Percentiles rank a stretch among this genome's conserved stretches.
Conservation (phyloP, 30 jellyfish, hydroid and myxozoan species). For the Hydractinia symbiolongicarpus region DNA sequence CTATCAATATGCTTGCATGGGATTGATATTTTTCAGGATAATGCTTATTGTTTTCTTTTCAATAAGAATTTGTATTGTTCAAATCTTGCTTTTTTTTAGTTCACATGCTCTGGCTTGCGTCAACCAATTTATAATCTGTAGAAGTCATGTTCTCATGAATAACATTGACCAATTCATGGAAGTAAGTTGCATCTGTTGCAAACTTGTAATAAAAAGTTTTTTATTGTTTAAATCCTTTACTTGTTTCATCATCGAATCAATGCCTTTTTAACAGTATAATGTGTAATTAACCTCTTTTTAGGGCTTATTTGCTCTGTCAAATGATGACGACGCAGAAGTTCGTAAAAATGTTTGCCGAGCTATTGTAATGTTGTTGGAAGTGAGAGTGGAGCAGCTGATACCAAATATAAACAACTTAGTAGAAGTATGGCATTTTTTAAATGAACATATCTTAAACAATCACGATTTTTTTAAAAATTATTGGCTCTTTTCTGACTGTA, state of each 20-base stretch:
- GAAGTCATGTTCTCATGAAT: conserved; percentile 86
- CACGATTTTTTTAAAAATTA: not conserved
- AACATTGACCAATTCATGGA: conserved; percentile 91
- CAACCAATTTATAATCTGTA: conserved; percentile 85
- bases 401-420: conserved; percentile 92
- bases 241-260: not conserved
- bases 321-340: conserved; percentile 96
- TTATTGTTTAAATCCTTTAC: not conserved
- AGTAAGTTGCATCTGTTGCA: conserved; percentile 27
- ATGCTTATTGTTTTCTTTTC: no score
- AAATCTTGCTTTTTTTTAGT: conserved; percentile 22
- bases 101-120: conserved; percentile 99
- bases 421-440: conserved; percentile 44
- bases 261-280: not conserved
- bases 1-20: not conserved
- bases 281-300: not conserved
- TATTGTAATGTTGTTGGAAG: conserved; percentile 92
- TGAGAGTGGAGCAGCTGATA: conserved; percentile 92
- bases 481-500: not conserved
- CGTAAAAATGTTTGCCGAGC: conserved; percentile 97
- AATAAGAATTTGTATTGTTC: no score
- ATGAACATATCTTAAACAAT: not conserved
- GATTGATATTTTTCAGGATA: no score
- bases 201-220: not conserved
- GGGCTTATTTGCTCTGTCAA: conserved; percentile 93